These are phyloP conservation scores for Girardia tigrina DNA, from an alignment of 2,888 invertebrate genomes.

Conservation along the genomic window DNA sequence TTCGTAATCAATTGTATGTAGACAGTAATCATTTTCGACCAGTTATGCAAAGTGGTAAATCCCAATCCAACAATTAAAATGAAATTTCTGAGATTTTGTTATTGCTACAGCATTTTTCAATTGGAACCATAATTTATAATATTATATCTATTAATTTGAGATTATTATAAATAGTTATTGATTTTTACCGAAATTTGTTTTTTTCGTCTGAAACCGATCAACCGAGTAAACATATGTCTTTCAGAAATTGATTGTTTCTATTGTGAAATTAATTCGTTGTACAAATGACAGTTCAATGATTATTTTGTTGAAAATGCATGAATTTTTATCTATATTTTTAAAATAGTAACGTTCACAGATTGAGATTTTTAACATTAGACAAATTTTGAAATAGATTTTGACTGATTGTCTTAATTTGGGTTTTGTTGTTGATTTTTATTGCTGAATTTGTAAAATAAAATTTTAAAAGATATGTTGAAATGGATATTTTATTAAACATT, in stretches of 20 bases:
- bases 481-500: too few species aligned
- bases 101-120: background rate
- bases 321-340: background rate
- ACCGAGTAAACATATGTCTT: background rate
- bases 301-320: background rate
- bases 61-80: background rate
- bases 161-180: conserved; percentile 16
- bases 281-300: background rate
- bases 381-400: conserved; percentile 6
- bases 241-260: background rate
- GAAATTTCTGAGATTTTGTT: background rate
- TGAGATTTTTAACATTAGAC: conserved; percentile 2
- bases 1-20: background rate
- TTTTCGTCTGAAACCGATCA: background rate
- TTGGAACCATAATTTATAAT: background rate
- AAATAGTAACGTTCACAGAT: background rate
- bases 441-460: too few species aligned
- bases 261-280: background rate
- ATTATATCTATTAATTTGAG: conserved; percentile 21
- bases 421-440: too few species aligned
- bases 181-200: conserved; percentile 19
- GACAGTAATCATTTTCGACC: background rate
- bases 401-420: too few species aligned
- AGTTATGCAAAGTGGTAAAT: background rate
- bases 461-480: too few species aligned